Evolutionary conservation across 2,113 vertebrate species (phyloP), one percentile per base, ranked within the genome.

Genomic region (Tachuris rubrigastra): DNA sequence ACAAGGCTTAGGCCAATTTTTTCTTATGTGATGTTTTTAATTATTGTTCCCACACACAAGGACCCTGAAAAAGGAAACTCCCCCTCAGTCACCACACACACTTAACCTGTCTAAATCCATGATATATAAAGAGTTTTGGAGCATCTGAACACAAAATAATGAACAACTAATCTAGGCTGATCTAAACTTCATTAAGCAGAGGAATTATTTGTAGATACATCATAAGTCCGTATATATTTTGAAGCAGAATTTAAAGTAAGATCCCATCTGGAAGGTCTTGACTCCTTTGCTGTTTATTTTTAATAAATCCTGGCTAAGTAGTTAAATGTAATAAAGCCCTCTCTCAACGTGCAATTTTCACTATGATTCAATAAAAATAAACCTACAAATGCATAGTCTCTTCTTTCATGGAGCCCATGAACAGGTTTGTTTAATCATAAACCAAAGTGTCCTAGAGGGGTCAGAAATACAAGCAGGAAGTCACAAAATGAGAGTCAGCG

Each of bases 351-450:
- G 69, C 53, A 95, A 87, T 95, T 91, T 95, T 94, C 93, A 88
- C 90, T 44, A 37, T 82, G 87, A 93, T 95, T 96, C 71, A 97
- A 93, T 96, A 92, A 95, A 97, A 97, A 96, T 69, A 97, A 96
- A 67, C 52, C 55, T 79, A 83, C 35, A 96, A 80, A 89, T 72
- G 65, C 42, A 81, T 1, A 22, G 59, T 81, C 60, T 93, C 60
- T 69, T 94, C 84, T 95, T 95, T 95, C 90, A 94, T 65, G 37
- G 8, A 85, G 6, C 68, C 52, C 46, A 73, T 81, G 91, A 96
- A 86, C 84, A 96, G 15, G 23, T 86, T 94, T 96, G 85, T 96
- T 95, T 97, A 90, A 87, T 93, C 73, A 72, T 83, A 91, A 95
- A 92, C 59, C 47, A 78, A 71, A 90, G 65, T 83, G 42, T 93